These are phyloP conservation scores for Thysanoteuthis rhombus DNA, from an alignment of 2,888 invertebrate species.

Conservation along the genomic window DNA sequence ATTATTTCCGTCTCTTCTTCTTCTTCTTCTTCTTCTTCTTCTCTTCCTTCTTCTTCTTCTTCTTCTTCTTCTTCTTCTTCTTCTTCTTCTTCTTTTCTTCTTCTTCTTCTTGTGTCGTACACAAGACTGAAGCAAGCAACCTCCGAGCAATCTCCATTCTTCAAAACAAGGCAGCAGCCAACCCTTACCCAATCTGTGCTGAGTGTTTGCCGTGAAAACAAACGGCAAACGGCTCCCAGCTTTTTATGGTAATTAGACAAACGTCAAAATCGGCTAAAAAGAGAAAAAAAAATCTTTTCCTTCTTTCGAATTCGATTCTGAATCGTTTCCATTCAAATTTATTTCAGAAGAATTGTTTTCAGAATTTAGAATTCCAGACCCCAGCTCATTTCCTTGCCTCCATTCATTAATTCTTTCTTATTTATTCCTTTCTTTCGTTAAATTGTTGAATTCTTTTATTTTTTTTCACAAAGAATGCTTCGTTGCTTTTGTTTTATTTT, in stretches of 20 bases:
- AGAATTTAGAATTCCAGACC: neutral
- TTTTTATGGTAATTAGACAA: neutral
- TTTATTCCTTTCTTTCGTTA: neutral
- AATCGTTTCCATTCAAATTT: neutral
- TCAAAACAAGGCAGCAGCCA: neutral
- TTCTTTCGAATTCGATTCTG: neutral
- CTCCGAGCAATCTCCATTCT: neutral
- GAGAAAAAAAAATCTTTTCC: neutral
- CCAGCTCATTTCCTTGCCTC: neutral
- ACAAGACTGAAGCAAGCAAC: neutral
- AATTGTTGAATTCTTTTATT: neutral
- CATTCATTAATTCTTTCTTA: neutral
- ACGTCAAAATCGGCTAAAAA: neutral
- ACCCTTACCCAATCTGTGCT: neutral
- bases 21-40: neutral
- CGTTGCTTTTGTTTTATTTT: no score
- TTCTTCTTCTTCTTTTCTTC: neutral
- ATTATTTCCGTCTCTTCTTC: no score
- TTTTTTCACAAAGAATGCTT: neutral
- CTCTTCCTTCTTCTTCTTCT: neutral
- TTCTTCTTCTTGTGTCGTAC: neutral
- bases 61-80: neutral
- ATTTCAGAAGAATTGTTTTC: neutral
- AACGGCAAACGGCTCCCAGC: neutral
- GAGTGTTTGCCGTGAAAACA: neutral